A percentile compares a stretch with the other conserved stretches of the same genome.
phyloP scores from a whole-genome alignment of 2,888 invertebrate genomes.

The Alitta virens region DNA sequence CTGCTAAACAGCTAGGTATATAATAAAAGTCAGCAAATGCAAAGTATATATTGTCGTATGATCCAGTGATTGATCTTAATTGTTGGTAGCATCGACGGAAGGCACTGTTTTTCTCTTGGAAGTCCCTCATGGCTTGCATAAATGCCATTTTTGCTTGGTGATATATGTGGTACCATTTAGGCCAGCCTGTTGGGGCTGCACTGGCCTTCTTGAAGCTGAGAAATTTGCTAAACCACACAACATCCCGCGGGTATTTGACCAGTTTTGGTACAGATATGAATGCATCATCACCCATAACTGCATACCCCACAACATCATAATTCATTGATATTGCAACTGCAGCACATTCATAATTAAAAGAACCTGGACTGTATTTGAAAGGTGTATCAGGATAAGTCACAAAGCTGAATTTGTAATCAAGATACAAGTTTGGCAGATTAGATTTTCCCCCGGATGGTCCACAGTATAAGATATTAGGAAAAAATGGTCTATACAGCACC shows the following conservation, averaged over 20 bases:
- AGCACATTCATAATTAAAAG: slow-evolving; percentile 28
- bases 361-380: slow-evolving; percentile 19
- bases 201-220: no score
- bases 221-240: slow-evolving; percentile 20
- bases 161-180: no score
- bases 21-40: slow-evolving; percentile 30
- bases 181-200: no score
- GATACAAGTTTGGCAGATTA: slow-evolving; percentile 2
- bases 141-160: no score
- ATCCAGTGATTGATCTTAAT: slow-evolving; percentile 21
- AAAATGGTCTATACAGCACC: slow-evolving; percentile 27
- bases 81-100: slow-evolving; percentile 14
- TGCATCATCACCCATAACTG: slow-evolving; percentile 27
- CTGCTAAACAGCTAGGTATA: slow-evolving; percentile 24
- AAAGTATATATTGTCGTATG: slow-evolving; percentile 15
- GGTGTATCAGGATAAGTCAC: slow-evolving; percentile 17
- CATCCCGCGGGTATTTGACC: neutral
- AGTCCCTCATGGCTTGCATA: slow-evolving; percentile 23
- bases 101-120: slow-evolving; percentile 17
- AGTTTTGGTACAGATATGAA: slow-evolving; percentile 16
- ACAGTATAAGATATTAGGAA: slow-evolving; percentile 30
- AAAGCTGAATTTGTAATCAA: slow-evolving; percentile 19
- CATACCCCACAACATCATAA: slow-evolving; percentile 22
- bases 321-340: slow-evolving; percentile 19
- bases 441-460: slow-evolving; percentile 25